These are phyloP conservation scores for Rhinoraja longicauda DNA, from an alignment of 2,797 vertebrate genomes.

Conservation along the genomic window DNA sequence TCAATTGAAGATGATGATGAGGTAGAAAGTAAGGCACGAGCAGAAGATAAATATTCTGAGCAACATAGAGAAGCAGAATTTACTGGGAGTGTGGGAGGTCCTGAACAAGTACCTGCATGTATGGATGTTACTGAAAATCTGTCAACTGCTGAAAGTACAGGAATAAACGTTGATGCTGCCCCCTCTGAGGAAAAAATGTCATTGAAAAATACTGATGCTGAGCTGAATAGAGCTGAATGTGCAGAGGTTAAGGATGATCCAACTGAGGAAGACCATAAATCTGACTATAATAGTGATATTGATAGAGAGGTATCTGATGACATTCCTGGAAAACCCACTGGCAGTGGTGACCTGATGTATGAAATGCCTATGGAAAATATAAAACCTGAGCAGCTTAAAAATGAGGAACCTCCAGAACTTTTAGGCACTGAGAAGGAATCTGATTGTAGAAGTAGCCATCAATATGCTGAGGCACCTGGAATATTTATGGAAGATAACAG, in stretches of 20 bases:
- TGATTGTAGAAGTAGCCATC: not conserved
- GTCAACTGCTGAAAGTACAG: not conserved
- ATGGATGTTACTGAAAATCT: not conserved
- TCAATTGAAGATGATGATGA: conserved; percentile 43
- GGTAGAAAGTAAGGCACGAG: conserved; percentile 43
- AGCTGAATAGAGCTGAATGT: conserved; percentile 41
- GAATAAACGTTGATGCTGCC: not conserved
- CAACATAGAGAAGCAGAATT: conserved; percentile 1
- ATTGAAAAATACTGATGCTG: not conserved
- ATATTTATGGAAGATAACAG: not conserved
- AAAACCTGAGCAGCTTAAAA: not conserved
- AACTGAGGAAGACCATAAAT: conserved; percentile 39
- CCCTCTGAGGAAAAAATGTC: not conserved
- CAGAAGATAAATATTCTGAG: conserved; percentile 39
- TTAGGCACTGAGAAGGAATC: not conserved
- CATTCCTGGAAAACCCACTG: not conserved
- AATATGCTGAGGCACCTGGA: not conserved
- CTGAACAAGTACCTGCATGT: not conserved
- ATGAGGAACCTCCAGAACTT: not conserved
- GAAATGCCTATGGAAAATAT: conserved; percentile 3
- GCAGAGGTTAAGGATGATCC: conserved; percentile 42
- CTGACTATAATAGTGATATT: not conserved
- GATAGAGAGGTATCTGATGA: not conserved
- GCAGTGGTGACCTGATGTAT: not conserved
- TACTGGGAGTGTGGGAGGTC: not conserved